phyloP scores from a whole-genome alignment of 1,140 invertebrate genomes.

The Drosophila varians region DNA sequence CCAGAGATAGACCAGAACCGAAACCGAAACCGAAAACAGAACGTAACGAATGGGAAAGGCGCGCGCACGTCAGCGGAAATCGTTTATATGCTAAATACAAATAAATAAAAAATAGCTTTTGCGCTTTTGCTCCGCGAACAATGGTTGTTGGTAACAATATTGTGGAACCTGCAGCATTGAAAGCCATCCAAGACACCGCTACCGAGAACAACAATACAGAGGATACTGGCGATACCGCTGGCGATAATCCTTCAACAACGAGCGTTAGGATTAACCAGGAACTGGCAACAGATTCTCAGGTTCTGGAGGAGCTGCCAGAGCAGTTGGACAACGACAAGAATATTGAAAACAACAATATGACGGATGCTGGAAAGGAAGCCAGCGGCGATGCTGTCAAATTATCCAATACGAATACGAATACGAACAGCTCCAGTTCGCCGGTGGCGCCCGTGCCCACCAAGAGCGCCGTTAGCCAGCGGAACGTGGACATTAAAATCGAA shows the following conservation, averaged over 20 bases:
- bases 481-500: conserved; percentile 84
- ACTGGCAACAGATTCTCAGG: background rate
- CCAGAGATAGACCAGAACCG: background rate
- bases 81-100: conserved; percentile 53
- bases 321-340: background rate
- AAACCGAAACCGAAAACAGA: conserved; percentile 14
- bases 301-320: conserved; percentile 5
- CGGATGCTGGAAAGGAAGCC: conserved; percentile 40
- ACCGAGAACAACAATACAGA: background rate
- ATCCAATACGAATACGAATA: background rate
- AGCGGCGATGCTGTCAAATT: conserved; percentile 17
- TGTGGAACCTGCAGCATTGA: conserved; percentile 39
- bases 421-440: background rate
- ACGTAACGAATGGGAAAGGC: conserved; percentile 15
- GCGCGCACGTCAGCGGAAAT: conserved; percentile 73
- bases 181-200: conserved; percentile 6
- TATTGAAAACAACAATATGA: conserved; percentile 49
- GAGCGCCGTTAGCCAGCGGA: conserved; percentile 86
- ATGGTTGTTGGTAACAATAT: conserved; percentile 64
- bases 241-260: too few species aligned
- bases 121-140: conserved; percentile 55
- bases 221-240: too few species aligned
- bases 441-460: conserved; percentile 42
- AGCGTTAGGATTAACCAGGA: too few species aligned
- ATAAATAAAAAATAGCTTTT: conserved; percentile 46